These are phyloP conservation scores for Aphidius gifuensis DNA, from an alignment of 1,140 invertebrate species.

Conservation along the genomic window DNA sequence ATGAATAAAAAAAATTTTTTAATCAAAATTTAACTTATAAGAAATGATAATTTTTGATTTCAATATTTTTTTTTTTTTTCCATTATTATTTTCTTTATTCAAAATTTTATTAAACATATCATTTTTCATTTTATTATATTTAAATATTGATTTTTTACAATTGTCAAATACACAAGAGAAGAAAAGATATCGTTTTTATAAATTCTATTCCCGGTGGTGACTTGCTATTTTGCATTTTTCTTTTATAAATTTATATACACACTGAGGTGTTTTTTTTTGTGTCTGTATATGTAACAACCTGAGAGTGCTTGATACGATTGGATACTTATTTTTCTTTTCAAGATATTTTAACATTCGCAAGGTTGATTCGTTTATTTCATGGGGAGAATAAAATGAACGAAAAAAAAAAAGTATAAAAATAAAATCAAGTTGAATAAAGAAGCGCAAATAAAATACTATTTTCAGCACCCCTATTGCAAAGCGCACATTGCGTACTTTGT, in stretches of 20 bases:
- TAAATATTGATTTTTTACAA: not conserved
- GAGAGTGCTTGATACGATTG: not conserved
- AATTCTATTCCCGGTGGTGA: constrained; percentile 23
- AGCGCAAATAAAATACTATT: constrained; percentile 13
- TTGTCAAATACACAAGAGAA: not conserved
- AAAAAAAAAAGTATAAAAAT: too few species aligned
- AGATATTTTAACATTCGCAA: not conserved
- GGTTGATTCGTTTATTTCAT: not conserved
- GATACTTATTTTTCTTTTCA: constrained; percentile 5
- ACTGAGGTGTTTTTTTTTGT: not conserved
- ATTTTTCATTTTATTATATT: not conserved
- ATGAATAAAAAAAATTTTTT: too few species aligned
- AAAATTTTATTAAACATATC: not conserved
- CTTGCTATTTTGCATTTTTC: constrained; percentile 24
- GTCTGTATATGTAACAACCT: not conserved
- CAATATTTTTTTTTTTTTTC: too few species aligned
- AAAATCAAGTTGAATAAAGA: constrained; percentile 6
- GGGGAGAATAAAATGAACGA: not conserved
- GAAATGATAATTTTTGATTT: too few species aligned
- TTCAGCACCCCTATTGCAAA: not conserved
- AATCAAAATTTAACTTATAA: too few species aligned
- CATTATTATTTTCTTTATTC: too few species aligned
- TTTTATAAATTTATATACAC: constrained; percentile 18
- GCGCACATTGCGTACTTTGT: constrained; percentile 20
- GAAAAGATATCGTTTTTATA: constrained; percentile 25